phyloP scores from a whole-genome alignment of 2,113 vertebrate genomes.

The Embiotoca jacksoni region DNA sequence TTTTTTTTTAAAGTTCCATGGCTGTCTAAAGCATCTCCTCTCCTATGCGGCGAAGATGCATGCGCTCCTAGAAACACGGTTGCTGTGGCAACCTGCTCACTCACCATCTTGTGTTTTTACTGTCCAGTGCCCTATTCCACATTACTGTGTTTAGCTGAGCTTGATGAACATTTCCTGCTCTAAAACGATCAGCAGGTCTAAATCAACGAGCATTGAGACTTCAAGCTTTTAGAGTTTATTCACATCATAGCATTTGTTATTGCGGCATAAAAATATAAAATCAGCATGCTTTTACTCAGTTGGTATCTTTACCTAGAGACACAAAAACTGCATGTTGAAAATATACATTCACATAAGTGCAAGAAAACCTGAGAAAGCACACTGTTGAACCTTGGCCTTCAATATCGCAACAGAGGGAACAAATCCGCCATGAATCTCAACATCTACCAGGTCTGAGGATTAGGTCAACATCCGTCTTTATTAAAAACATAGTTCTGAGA shows the following conservation, averaged over 20 bases:
- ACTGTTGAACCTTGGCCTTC: slow-evolving; percentile 38
- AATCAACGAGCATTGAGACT: slow-evolving; percentile 22
- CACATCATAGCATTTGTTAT: background rate
- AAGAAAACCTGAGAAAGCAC: background rate
- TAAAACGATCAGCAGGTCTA: slow-evolving; percentile 14
- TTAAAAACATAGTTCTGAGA: slow-evolving; percentile 60
- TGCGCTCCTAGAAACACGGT: slow-evolving; percentile 82
- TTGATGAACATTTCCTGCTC: slow-evolving; percentile 60
- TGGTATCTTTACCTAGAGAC: background rate
- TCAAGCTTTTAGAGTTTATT: slow-evolving; percentile 11
- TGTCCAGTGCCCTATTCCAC: slow-evolving; percentile 79
- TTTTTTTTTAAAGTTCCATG: slow-evolving; percentile 47
- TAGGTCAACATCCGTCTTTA: slow-evolving; percentile 52
- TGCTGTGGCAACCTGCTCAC: slow-evolving; percentile 84
- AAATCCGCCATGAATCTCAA: slow-evolving; percentile 38
- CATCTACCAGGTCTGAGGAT: slow-evolving; percentile 54
- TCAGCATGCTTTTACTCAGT: background rate
- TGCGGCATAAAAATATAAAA: background rate
- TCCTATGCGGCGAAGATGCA: slow-evolving; percentile 73
- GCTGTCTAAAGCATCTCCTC: slow-evolving; percentile 71
- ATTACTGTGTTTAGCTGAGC: slow-evolving; percentile 68
- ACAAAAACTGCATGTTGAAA: background rate
- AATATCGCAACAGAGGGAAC: slow-evolving; percentile 23
- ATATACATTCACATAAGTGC: background rate
- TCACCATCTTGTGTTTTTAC: slow-evolving; percentile 85